These are phyloP conservation scores for Dasysyrphus tricinctus DNA, from an alignment of 2,888 invertebrate genomes.

Conservation along the genomic window DNA sequence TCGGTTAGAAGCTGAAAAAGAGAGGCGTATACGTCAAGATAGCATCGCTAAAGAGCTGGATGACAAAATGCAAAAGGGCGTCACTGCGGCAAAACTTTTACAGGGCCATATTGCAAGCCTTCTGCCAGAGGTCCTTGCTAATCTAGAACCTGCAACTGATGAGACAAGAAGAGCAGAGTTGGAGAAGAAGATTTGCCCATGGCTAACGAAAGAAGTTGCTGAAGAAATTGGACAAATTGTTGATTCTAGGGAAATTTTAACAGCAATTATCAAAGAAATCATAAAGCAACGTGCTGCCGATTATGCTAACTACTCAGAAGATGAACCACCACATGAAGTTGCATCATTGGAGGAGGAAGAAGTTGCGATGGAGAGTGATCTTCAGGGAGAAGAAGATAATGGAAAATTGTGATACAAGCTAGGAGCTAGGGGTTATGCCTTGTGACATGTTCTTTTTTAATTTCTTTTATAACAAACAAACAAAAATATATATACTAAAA, in stretches of 20 bases:
- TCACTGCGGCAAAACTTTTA: conserved; percentile 92
- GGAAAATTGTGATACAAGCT: conserved; percentile 70
- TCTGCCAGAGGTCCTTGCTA: conserved; percentile 92
- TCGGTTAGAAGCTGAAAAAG: conserved; percentile 88
- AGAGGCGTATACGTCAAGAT: conserved; percentile 89
- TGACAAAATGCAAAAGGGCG: conserved; percentile 91
- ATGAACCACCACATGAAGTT: conserved; percentile 27
- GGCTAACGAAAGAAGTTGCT: conserved; percentile 93
- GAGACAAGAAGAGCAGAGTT: conserved; percentile 85
- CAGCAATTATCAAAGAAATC: conserved; percentile 91
- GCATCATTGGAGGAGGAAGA: conserved; percentile 22
- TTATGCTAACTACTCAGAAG: conserved; percentile 80
- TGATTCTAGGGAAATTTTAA: conserved; percentile 91
- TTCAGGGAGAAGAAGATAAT: conserved; percentile 16
- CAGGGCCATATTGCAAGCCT: conserved; percentile 94
- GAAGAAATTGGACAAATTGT: conserved; percentile 92
- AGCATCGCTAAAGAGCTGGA: conserved; percentile 87
- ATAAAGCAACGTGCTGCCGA: conserved; percentile 88
- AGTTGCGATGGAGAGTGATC: conserved; percentile 33
- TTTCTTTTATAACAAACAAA: conserved; percentile 58
- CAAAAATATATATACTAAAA: too few relatives aligned
- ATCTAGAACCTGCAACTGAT: conserved; percentile 85
- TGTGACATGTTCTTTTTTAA: conserved; percentile 69
- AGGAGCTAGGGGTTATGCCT: conserved; percentile 63
- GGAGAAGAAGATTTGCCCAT: conserved; percentile 89